These are phyloP conservation scores for Zophobas atratus DNA, from an alignment of 1,140 invertebrate species.

Conservation along the genomic window DNA sequence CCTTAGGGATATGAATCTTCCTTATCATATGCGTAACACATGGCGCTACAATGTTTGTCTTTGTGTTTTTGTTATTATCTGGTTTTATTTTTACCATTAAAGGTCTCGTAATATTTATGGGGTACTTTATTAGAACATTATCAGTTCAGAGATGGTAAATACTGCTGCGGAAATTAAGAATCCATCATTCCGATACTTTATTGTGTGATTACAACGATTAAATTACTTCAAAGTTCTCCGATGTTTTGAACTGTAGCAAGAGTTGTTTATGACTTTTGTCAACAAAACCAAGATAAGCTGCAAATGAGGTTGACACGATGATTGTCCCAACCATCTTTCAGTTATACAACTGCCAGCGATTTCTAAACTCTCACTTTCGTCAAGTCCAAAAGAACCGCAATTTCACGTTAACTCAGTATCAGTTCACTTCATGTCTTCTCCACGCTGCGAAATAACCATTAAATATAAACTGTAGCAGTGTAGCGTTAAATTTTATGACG, in stretches of 20 bases:
- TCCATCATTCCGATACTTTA: background rate
- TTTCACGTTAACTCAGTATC: slow-evolving; percentile 28
- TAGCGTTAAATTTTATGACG: background rate
- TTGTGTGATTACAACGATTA: background rate
- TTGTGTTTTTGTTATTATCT: slow-evolving; percentile 41
- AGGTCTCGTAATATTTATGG: slow-evolving; percentile 30
- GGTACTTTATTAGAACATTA: slow-evolving; percentile 21
- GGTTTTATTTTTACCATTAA: slow-evolving; percentile 40
- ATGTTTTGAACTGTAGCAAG: too few relatives aligned
- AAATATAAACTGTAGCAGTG: background rate
- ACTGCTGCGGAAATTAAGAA: background rate
- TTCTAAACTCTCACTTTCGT: slow-evolving; percentile 40
- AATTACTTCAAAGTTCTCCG: too few relatives aligned
- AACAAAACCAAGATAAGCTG: slow-evolving; percentile 11
- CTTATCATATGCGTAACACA: slow-evolving; percentile 46
- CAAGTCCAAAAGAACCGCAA: slow-evolving; percentile 6
- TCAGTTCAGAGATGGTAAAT: slow-evolving; percentile 7
- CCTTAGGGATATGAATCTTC: slow-evolving; percentile 34
- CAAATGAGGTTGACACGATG: slow-evolving; percentile 27
- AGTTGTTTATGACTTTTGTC: too few relatives aligned
- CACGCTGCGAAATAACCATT: slow-evolving; percentile 6
- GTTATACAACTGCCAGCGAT: slow-evolving; percentile 30
- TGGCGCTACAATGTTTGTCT: slow-evolving; percentile 44
- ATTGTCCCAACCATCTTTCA: slow-evolving; percentile 26
- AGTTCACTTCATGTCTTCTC: slow-evolving; percentile 12